Percentiles rank a stretch among this genome's conserved stretches.
Evolutionary conservation across 2,797 vertebrate genomes (phyloP).

Genomic region (Mallotus villosus): DNA sequence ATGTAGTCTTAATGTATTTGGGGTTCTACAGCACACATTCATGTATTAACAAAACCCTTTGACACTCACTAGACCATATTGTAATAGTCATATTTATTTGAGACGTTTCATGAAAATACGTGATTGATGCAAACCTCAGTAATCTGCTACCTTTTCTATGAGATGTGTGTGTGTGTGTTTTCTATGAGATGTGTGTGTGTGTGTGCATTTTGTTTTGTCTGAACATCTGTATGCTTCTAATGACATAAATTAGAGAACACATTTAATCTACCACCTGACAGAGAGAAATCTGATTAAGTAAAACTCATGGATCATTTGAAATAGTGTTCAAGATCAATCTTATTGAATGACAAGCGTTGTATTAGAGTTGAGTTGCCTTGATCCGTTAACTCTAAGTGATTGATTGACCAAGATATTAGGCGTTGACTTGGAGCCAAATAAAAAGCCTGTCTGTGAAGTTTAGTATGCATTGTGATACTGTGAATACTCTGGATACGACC

Average conservation of each 20-base stretch:
- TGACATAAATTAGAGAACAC: constrained; percentile 17
- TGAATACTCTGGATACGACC: too few relatives aligned
- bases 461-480: too few relatives aligned
- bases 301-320: constrained; percentile 30
- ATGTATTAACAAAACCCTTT: too few relatives aligned
- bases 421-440: too few relatives aligned
- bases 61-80: background rate
- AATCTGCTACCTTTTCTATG: background rate
- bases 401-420: constrained; percentile 16
- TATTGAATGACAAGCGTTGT: constrained; percentile 12
- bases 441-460: too few relatives aligned
- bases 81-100: too few relatives aligned
- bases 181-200: constrained; percentile 21
- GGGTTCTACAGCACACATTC: too few relatives aligned
- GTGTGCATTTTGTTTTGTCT: constrained; percentile 15
- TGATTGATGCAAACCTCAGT: too few relatives aligned
- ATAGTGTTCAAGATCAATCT: constrained; percentile 20
- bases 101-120: too few relatives aligned
- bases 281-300: constrained; percentile 31
- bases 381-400: constrained; percentile 26
- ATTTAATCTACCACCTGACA: constrained; percentile 26
- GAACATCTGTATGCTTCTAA: constrained; percentile 1
- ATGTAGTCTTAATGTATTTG: too few relatives aligned
- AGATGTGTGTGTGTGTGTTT: constrained; percentile 8
- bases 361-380: constrained; percentile 22